Conservation (phyloP, 2,888 invertebrate genomes). For the Zaprionus lineosus region DNA sequence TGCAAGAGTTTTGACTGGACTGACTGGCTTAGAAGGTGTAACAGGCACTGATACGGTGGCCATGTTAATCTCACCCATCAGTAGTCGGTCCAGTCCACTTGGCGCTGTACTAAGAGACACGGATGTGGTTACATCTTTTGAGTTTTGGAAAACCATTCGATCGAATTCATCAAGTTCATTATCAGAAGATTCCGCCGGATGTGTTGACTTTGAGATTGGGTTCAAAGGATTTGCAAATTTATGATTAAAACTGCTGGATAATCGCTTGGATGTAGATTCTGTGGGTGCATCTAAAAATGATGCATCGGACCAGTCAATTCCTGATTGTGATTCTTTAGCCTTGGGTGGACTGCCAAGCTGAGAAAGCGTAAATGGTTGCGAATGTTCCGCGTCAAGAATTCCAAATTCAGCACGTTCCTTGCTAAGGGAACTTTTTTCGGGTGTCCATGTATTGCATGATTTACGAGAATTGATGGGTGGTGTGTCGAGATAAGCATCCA, state of each 20-base stretch:
- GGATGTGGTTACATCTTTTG: constrained; percentile 1
- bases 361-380: constrained; percentile 56
- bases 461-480: constrained; percentile 4
- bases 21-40: background rate
- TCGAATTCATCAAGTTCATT: constrained; percentile 79
- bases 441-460: constrained; percentile 42
- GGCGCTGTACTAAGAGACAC: constrained; percentile 45
- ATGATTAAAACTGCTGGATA: constrained; percentile 50
- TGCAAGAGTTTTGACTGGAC: background rate
- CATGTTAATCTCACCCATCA: constrained; percentile 68
- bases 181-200: background rate
- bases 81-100: constrained; percentile 71
- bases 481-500: constrained; percentile 45
- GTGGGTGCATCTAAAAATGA: constrained; percentile 73
- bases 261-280: constrained; percentile 57
- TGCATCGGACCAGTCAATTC: constrained; percentile 65
- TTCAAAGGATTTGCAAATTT: constrained; percentile 64
- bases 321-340: constrained; percentile 19
- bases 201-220: constrained; percentile 4
- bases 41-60: constrained; percentile 3
- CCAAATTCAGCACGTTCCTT: constrained; percentile 78
- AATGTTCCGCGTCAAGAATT: constrained; percentile 70
- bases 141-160: constrained; percentile 61
- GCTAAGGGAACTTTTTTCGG: constrained; percentile 60
- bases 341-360: constrained; percentile 36